Evolutionary conservation across 2,113 vertebrate species (phyloP).

Genomic region (Echinops telfairi): DNA sequence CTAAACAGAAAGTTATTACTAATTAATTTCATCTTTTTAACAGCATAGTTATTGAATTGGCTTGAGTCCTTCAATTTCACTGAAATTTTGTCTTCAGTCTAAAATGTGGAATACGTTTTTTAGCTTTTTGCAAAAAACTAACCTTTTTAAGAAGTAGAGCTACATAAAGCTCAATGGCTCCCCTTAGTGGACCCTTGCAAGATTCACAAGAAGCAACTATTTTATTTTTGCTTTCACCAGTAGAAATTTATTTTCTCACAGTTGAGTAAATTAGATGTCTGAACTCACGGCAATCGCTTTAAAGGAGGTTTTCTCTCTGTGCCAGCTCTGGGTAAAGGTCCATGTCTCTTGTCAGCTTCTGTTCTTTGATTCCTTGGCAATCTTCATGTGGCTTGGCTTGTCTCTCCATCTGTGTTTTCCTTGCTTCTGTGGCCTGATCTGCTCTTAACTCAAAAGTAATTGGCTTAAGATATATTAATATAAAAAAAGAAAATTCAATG

Average conservation of each 20-base stretch:
- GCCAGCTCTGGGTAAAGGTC: not conserved
- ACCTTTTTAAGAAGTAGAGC: not conserved
- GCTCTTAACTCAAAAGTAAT: not conserved
- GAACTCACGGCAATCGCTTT: not conserved
- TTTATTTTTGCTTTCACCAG: not conserved
- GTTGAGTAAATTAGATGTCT: not conserved
- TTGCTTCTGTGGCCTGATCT: not conserved
- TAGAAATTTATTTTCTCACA: not conserved
- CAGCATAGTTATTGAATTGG: conserved; percentile 25
- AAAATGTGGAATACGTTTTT: conserved; percentile 51
- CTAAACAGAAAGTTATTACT: conserved; percentile 9
- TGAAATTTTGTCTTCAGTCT: conserved; percentile 38
- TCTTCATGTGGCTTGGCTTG: not conserved
- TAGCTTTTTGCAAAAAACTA: conserved; percentile 40
- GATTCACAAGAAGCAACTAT: not conserved
- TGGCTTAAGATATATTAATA: not conserved
- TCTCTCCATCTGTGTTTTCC: not conserved
- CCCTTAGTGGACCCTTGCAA: conserved; percentile 65
- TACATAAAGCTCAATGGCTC: conserved; percentile 75
- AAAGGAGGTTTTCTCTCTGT: not conserved
- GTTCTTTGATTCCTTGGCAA: not conserved
- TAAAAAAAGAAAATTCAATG: not conserved
- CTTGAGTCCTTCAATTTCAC: not conserved
- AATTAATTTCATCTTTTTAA: conserved; percentile 15
- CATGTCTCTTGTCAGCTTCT: not conserved